These are phyloP conservation scores for Platynereis dumerilii DNA, from an alignment of 2,888 invertebrate species.

Conservation along the genomic window DNA sequence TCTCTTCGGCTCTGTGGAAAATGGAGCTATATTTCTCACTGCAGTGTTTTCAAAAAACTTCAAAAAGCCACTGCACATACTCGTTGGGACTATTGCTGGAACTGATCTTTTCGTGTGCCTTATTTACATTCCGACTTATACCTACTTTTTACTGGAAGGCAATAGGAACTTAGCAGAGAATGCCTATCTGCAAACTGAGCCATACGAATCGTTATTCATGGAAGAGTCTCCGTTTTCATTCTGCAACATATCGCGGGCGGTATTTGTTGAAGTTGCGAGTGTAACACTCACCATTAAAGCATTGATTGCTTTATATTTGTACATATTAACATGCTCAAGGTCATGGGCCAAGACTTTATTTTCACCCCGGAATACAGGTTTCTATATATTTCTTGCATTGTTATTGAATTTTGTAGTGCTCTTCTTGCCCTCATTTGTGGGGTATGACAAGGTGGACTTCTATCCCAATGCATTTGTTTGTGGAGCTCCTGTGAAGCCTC, in stretches of 20 bases:
- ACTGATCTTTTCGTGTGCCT: conserved; percentile 31
- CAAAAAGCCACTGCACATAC: conserved; percentile 29
- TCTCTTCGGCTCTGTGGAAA: conserved; percentile 31
- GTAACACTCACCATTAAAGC: conserved; percentile 28
- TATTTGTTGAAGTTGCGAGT: conserved; percentile 32
- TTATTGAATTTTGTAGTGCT: conserved; percentile 26
- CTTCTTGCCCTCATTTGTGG: conserved; percentile 28
- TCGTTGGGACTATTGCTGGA: conserved; percentile 25
- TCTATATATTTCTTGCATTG: conserved; percentile 26
- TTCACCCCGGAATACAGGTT: conserved; percentile 10
- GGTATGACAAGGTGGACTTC: conserved; percentile 28
- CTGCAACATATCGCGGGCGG: conserved; percentile 12
- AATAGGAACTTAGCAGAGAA: conserved; percentile 2
- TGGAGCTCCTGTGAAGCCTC: background rate
- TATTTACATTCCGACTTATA: conserved; percentile 35
- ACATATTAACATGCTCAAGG: conserved; percentile 22
- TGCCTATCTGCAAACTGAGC: background rate
- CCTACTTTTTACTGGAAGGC: conserved; percentile 33
- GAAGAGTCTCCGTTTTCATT: conserved; percentile 6
- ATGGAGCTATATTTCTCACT: conserved; percentile 31
- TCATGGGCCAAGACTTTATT: conserved; percentile 20
- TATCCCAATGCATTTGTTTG: conserved; percentile 30
- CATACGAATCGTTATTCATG: background rate
- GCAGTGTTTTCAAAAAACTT: conserved; percentile 19
- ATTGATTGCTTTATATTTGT: conserved; percentile 31